phyloP scores from a whole-genome alignment of 30 jellyfish, hydroid and myxozoan species.

The Turritopsis dohrnii region DNA sequence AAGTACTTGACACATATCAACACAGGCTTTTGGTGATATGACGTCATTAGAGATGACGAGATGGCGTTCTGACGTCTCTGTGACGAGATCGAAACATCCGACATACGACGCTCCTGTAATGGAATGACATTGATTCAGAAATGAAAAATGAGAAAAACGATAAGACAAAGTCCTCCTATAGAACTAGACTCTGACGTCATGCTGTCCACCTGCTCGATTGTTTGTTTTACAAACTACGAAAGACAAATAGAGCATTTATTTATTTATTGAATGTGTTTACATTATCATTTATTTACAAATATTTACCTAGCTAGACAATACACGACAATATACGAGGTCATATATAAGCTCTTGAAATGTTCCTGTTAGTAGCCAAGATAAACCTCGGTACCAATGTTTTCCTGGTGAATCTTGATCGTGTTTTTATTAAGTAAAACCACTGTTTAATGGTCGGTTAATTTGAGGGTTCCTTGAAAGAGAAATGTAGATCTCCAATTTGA shows the following conservation, averaged over 20 bases:
- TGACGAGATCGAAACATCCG: not conserved
- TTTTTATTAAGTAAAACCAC: no score
- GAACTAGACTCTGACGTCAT: not conserved
- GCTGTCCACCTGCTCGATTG: not conserved
- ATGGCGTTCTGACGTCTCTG: not conserved
- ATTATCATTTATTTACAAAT: no score
- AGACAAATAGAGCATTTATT: not conserved
- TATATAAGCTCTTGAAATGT: no score
- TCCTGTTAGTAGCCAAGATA: no score
- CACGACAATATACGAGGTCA: no score
- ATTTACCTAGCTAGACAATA: no score
- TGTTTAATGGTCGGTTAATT: no score
- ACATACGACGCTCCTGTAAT: not conserved
- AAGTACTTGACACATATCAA: not conserved
- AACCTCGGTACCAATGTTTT: no score
- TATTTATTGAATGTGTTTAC: no score
- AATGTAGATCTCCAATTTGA: no score
- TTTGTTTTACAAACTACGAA: not conserved
- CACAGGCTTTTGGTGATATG: constrained; percentile 5
- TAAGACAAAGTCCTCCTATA: not conserved
- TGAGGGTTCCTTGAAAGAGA: no score
- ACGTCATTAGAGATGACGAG: not conserved
- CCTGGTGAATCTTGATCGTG: no score
- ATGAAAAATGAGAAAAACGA: not conserved
- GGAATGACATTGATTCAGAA: not conserved